A percentile compares a stretch with the other conserved stretches of the same genome.
phyloP scores from a whole-genome alignment of 2,113 vertebrate species.

The Setophaga kirtlandii region DNA sequence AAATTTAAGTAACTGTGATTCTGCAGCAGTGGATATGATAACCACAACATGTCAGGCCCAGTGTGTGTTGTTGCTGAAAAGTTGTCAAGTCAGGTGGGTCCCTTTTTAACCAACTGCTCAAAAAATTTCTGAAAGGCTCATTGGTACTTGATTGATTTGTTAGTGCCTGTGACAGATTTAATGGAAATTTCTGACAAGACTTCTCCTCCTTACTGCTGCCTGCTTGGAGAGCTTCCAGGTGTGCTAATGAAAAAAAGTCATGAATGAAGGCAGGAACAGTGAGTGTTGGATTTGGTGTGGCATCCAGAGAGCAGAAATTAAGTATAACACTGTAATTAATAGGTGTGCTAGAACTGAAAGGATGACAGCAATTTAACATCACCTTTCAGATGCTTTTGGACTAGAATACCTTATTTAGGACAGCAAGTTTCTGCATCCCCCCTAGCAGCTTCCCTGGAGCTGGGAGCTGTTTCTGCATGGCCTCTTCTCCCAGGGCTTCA shows the following conservation, averaged over 20 bases:
- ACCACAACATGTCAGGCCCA: neutral
- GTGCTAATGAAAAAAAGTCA: slow-evolving; percentile 42
- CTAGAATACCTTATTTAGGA: neutral
- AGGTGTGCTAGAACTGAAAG: neutral
- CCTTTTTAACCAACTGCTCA: slow-evolving; percentile 34
- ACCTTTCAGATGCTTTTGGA: neutral
- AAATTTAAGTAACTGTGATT: neutral
- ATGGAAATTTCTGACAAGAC: slow-evolving; percentile 65
- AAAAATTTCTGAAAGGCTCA: slow-evolving; percentile 41
- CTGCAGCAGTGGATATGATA: neutral
- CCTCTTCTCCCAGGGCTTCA: neutral
- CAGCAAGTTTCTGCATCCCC: neutral
- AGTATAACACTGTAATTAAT: neutral
- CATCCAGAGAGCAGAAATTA: neutral
- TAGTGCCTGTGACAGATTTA: slow-evolving; percentile 52
- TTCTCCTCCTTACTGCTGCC: slow-evolving; percentile 34
- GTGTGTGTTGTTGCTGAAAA: neutral
- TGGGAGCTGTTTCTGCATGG: neutral
- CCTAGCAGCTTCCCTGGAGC: neutral
- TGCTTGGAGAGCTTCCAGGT: slow-evolving; percentile 63
- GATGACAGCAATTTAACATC: neutral
- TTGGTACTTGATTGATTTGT: slow-evolving; percentile 66
- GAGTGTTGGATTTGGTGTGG: neutral
- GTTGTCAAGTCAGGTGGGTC: neutral
- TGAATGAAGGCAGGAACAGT: neutral